Base-by-base conservation (phyloP, 2,797 vertebrate genomes). In the Cynodonichthys magdalenae region DNA sequence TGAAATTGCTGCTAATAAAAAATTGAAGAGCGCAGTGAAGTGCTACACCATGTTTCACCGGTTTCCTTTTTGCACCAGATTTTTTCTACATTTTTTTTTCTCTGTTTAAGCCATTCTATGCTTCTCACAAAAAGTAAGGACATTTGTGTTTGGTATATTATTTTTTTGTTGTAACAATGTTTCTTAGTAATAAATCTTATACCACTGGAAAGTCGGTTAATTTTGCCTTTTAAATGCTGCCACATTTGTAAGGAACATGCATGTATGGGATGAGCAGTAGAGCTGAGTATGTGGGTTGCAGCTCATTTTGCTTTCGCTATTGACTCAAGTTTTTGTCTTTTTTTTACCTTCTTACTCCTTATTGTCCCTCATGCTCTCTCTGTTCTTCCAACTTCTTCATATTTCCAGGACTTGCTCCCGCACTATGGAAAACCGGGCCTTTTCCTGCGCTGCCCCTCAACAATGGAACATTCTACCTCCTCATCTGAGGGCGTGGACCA, bases 1-100 rank as follows among this genome's bases (percentile, higher is more conserved):
- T 81, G 66, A 76, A 76, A 81, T 83, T 59, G 63, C 10, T 64
- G 51, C 58, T 70, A 45, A 79, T 79, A 77, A 69, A 79, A 81
- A 62, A 77, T 72, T 59, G 71, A 75, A 34, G 36, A 53, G 48
- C 17, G 15, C 14, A 79, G 18, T 24, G n/a, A 17, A 0, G 6
- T 53, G 31, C 56, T 58, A 47, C 27, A 24, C 60, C 59, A 8
- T 45, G 34, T 62, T 46, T 48, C 1, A 20, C 49, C 12, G 0
- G 12, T 54, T 48, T 44, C 42, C 53, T 39, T 18, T 70, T 66
- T 71, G 27, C 48, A 28, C 6, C 4, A 29, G 5, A 5, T 53
- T 54, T 69, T 4, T 20, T 7, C 42, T 50, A 45, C 52, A 1
- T 0, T 5, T 10, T 11, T 36, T 49, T 18, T 50, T 19, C 1